Percentiles rank a stretch among this genome's conserved stretches.
These are phyloP conservation scores for Mactra quadrangularis DNA, from an alignment of 1,140 invertebrate species.

Conservation along the genomic window DNA sequence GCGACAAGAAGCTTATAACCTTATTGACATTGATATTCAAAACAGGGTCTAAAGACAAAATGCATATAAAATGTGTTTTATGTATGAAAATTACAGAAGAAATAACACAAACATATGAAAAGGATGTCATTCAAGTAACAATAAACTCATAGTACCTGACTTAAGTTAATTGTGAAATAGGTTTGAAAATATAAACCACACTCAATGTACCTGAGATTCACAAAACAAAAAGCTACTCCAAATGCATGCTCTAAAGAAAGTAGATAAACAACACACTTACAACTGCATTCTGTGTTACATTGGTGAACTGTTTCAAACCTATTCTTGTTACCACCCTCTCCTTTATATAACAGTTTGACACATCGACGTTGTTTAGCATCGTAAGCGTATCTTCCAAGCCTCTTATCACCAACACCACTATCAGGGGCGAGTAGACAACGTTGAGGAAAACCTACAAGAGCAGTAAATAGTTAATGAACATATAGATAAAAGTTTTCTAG, in stretches of 20 bases:
- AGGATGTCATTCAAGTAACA: background rate
- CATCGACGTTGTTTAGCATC: conserved; percentile 11
- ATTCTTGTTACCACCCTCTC: conserved; percentile 37
- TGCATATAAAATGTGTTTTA: too few species aligned
- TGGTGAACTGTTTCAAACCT: conserved; percentile 45
- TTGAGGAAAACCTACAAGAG: conserved; percentile 28
- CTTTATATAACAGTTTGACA: conserved; percentile 19
- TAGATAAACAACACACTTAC: conserved; percentile 7
- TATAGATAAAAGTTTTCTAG: too few species aligned
- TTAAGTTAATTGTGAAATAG: background rate
- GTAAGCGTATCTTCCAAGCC: conserved; percentile 13
- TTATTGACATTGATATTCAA: too few species aligned
- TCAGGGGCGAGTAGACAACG: conserved; percentile 5
- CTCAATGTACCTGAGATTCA: background rate
- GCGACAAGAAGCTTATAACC: too few species aligned
- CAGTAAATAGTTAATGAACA: too few species aligned
- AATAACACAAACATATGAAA: too few species aligned
- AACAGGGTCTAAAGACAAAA: too few species aligned
- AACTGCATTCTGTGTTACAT: conserved; percentile 48
- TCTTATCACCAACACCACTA: background rate
- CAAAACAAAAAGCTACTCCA: background rate
- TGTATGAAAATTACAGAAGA: too few species aligned
- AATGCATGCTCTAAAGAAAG: background rate
- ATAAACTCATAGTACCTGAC: background rate
- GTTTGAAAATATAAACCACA: background rate